phyloP scores from a whole-genome alignment of 2,797 vertebrate genomes.

The Acanthurus lineatus region DNA sequence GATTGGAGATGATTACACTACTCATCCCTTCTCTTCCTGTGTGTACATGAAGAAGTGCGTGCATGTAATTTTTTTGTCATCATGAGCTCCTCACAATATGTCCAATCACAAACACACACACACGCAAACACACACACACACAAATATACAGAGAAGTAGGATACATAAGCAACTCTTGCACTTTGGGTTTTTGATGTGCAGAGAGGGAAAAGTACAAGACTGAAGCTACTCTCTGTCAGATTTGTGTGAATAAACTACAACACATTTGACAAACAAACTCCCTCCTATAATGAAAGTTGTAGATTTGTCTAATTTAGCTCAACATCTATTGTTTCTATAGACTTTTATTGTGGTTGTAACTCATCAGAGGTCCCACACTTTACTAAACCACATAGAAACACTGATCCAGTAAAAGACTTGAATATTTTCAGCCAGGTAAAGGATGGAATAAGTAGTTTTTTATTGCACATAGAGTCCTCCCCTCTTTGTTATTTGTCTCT shows the following conservation, averaged over 20 bases:
- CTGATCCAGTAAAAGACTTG: neutral
- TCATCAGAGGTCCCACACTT: neutral
- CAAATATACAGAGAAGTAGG: neutral
- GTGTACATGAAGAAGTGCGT: conserved; percentile 50
- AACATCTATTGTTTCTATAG: neutral
- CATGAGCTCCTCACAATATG: conserved; percentile 54
- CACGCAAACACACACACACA: neutral
- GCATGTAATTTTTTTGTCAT: conserved; percentile 56
- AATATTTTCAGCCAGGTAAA: neutral
- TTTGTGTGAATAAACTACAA: neutral
- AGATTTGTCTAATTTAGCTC: neutral
- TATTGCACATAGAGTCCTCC: neutral
- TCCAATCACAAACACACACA: conserved; percentile 48
- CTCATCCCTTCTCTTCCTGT: conserved; percentile 66
- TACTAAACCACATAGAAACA: neutral
- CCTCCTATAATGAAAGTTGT: neutral
- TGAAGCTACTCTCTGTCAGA: neutral
- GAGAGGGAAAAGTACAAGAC: neutral
- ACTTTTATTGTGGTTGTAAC: neutral
- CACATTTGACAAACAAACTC: neutral
- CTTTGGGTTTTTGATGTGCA: neutral
- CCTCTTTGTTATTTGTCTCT: too few relatives aligned
- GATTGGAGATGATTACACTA: conserved; percentile 80
- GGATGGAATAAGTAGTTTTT: neutral
- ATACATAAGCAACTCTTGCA: neutral